Evolutionary conservation across 2,113 vertebrate genomes (phyloP), one percentile per base, ranked within the genome.

Genomic region (Orientallactaga bullata): DNA sequence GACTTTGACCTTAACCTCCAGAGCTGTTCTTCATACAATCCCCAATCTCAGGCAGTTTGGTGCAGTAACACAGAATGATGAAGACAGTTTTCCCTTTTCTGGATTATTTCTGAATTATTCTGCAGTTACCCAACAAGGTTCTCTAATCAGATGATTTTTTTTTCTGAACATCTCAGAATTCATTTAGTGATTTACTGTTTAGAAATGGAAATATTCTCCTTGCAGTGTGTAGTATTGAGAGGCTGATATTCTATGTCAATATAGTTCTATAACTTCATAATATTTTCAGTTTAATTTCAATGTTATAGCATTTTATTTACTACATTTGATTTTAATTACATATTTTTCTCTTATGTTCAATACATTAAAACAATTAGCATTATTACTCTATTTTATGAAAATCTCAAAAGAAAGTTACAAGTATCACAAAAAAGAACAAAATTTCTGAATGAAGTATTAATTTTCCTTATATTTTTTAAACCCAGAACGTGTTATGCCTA

Each of bases 281-380:
- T 78, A 73, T 63, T 69, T 79, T 78, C 21, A 83, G 24, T 80
- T 83, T 83, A 73, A 89, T 35, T 90, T 90, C 60, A 81, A 72
- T 7, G 61, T 86, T 35, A 42, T 42, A 16, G 5, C 85, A 81
- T 71, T 94, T 95, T 90, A 82, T 17, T 87, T 92, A 95, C 35
- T 58, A 18, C 7, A 77, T 47, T 95, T 77, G 17, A 85, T 95
- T 91, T 93, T 82, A 96, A 73, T 74, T 85, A 7, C 28, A 47
- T 15, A 66, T 20, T 89, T 89, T 74, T 28, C 2, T 61, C n/a
- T 87, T 72, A 66, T 35, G 42, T 16, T 68, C 32, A 89, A 82
- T 58, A n/a, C 30, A 73, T 85, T 5, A 47, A 47, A 47, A 47
- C 8, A 47, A 47, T 47, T 6, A 47, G 42, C 42, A 47, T 63